Conservation (phyloP, 2,113 vertebrate genomes). For the Ptychochromis oligacanthus region DNA sequence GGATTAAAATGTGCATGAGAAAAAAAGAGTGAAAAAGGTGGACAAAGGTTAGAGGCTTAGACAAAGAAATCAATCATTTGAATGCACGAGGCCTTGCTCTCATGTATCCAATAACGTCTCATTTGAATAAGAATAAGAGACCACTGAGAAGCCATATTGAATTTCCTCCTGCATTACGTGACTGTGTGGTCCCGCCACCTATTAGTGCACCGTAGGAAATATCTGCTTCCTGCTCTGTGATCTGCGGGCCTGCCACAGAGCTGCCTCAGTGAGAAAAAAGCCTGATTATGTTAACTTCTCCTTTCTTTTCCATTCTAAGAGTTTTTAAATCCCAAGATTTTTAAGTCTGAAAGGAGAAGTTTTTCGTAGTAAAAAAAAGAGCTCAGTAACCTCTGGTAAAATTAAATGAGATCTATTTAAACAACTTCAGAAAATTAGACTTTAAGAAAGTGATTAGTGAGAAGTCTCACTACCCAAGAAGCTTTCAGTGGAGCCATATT, state of each 20-base stretch:
- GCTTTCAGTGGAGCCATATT: conserved; percentile 39
- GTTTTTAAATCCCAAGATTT: neutral
- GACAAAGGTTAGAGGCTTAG: conserved; percentile 29
- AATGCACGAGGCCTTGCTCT: conserved; percentile 52
- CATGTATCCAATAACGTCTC: conserved; percentile 58
- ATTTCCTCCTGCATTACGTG: conserved; percentile 62
- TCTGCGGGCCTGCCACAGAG: conserved; percentile 31
- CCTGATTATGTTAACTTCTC: conserved; percentile 21
- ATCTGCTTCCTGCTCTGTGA: conserved; percentile 37
- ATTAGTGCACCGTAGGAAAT: conserved; percentile 58
- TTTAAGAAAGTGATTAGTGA: conserved; percentile 16
- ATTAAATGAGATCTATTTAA: conserved; percentile 16
- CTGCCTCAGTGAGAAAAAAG: conserved; percentile 21
- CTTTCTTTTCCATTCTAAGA: conserved; percentile 14
- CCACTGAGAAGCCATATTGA: conserved; percentile 63
- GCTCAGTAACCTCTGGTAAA: neutral
- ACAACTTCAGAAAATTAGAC: neutral
- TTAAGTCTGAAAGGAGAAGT: neutral
- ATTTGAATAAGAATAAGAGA: conserved; percentile 72
- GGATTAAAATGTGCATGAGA: conserved; percentile 9
- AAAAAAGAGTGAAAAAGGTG: neutral
- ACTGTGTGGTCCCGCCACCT: conserved; percentile 41
- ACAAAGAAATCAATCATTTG: conserved; percentile 54
- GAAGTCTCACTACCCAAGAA: neutral
- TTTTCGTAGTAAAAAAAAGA: neutral